A percentile compares a stretch with the other conserved stretches of the same genome.
Conservation (phyloP, 2,888 invertebrate species). For the Drosophila peninsularis region DNA sequence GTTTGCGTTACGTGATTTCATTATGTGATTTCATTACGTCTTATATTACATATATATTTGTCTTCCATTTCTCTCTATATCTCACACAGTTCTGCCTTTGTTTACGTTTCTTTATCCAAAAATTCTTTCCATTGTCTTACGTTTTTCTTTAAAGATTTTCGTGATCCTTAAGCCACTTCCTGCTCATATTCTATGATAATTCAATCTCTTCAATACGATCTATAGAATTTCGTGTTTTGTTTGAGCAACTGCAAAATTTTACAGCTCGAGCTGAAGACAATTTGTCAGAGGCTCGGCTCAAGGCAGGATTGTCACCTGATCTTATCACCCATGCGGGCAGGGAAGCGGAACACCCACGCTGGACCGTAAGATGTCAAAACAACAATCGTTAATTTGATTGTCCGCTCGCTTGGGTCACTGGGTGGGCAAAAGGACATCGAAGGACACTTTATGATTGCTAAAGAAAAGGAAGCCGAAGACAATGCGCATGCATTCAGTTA, state of each 20-base stretch:
- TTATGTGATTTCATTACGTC: no score
- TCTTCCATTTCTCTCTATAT: neutral
- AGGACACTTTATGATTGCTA: constrained; percentile 3
- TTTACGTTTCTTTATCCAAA: neutral
- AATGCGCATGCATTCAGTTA: constrained; percentile 18
- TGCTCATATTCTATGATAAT: constrained; percentile 12
- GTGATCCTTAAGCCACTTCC: constrained; percentile 27
- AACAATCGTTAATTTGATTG: constrained; percentile 32
- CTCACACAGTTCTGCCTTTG: neutral
- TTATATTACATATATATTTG: no score
- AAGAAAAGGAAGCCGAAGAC: neutral
- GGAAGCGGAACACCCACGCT: constrained; percentile 54
- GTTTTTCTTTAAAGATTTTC: neutral
- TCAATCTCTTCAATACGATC: constrained; percentile 5
- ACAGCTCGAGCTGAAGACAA: constrained; percentile 27
- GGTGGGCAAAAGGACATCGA: constrained; percentile 31
- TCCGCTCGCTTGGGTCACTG: constrained; percentile 19
- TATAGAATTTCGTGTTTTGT: constrained; percentile 6
- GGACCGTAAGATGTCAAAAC: constrained; percentile 48
- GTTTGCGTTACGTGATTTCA: no score
- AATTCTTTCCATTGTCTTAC: neutral
- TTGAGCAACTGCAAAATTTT: constrained; percentile 8
- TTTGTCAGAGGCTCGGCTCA: constrained; percentile 15
- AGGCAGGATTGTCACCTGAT: neutral
- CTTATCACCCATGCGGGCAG: neutral